Percentiles rank a stretch among this genome's conserved stretches.
Conservation (phyloP, 2,797 vertebrate genomes). For the Oreonectes daqikongensis region DNA sequence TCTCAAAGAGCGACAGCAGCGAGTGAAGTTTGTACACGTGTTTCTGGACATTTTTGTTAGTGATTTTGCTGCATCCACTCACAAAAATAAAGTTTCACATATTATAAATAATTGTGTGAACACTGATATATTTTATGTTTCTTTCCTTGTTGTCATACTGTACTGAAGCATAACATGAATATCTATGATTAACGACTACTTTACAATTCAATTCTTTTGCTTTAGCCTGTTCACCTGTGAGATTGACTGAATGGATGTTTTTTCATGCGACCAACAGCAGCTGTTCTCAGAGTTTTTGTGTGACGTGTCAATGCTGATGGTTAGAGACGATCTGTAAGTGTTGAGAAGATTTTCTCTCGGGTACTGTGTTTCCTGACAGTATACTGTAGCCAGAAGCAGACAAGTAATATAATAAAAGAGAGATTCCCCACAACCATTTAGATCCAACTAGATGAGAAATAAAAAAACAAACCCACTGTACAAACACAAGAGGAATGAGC, state of each 20-base stretch:
- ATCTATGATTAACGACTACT: no score
- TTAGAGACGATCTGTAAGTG: not conserved
- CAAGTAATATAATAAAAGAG: constrained; percentile 1
- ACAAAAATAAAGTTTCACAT: no score
- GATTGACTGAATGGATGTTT: not conserved
- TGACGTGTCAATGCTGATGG: constrained; percentile 2
- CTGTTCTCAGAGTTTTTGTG: constrained; percentile 7
- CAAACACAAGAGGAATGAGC: no score
- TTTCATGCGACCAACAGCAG: not conserved
- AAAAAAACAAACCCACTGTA: not conserved
- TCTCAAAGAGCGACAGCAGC: no score
- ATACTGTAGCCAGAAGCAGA: constrained; percentile 10
- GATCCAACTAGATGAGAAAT: not conserved
- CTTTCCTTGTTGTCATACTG: no score
- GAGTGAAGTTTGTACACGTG: no score
- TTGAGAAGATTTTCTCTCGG: not conserved
- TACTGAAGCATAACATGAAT: no score
- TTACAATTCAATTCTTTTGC: no score
- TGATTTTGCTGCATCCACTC: no score
- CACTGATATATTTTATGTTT: no score
- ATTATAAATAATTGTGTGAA: no score
- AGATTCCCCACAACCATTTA: not conserved
- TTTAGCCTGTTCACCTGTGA: not conserved
- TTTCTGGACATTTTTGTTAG: no score
- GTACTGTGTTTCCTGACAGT: constrained; percentile 3